Conservation (phyloP, 2,113 vertebrate species). For the Vidua chalybeata region DNA sequence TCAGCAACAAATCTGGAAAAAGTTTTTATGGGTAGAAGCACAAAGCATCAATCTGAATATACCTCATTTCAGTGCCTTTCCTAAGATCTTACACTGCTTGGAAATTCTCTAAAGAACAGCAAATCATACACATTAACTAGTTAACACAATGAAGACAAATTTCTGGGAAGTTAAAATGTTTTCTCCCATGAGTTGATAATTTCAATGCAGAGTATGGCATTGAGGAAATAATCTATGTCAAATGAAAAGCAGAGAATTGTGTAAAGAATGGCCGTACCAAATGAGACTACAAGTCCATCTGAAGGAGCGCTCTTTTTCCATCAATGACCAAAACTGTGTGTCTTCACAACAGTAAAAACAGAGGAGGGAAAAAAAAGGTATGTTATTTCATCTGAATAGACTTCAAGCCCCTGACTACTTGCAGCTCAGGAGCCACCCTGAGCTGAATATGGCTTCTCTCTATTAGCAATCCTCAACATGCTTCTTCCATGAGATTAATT, state of each 20-base stretch:
- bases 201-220: neutral
- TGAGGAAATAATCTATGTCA: neutral
- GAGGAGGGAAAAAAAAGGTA: fast-evolving
- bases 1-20: neutral
- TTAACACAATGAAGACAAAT: neutral
- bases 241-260: neutral
- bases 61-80: neutral
- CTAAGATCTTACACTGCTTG: neutral
- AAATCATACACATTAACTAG: neutral
- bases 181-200: neutral
- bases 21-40: neutral
- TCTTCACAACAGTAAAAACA: neutral
- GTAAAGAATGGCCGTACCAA: neutral
- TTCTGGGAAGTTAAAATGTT: neutral
- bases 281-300: neutral
- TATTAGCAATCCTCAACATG: neutral
- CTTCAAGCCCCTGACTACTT: neutral
- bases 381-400: neutral
- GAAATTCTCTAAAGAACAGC: neutral
- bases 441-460: neutral
- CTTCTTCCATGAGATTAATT: neutral
- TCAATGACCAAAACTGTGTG: neutral
- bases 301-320: neutral
- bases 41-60: neutral
- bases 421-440: neutral